Evolutionary conservation across 1,140 invertebrate species (phyloP), one percentile per base, ranked within the genome.

Genomic region (Sarcophaga peregrina): DNA sequence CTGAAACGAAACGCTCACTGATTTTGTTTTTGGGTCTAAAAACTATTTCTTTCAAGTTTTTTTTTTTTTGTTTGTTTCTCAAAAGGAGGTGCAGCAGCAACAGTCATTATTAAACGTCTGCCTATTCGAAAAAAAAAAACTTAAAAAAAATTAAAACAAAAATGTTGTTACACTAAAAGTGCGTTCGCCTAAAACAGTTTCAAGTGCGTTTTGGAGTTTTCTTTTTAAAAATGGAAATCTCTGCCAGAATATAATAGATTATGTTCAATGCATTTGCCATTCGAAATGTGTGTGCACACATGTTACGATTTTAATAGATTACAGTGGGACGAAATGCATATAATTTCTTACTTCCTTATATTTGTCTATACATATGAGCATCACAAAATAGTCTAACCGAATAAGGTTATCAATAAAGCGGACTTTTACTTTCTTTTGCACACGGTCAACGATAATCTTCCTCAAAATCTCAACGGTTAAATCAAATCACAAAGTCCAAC

Each of bases 181-280:
- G 62, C 62, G 62, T 68, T 68, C 20, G 25, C 20, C 20, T 68
- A n/a, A 68, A 68, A 7, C n/a, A 68, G 62, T 68, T 68, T 68
- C 62, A 68, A 68, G 62, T 68, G 62, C 62, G 62, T 68, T 68
- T 68, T 68, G 7, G 50, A 68, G 62, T 68, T 20, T 68, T 37
- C 25, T 37, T 7, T 58, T 58, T 58, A 58, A 15, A 15, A 58
- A 68, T 68, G n/a, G 62, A 68, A 68, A 68, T 68, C 54, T 15
- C 62, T 68, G 62, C 62, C 17, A 68, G 62, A 68, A 68, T 68
- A 68, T 37, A 37, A 37, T 37, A 37, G 25, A 37, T 37, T 37
- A 37, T 37, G 25, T 37, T 37, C 25, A 37, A 37, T 37, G 25
- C 25, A 37, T 37, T 37, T 37, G 25, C 25, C 25, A 37, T 37